These are phyloP conservation scores for Tipula unca DNA, from an alignment of 2,888 invertebrate species.

Conservation along the genomic window DNA sequence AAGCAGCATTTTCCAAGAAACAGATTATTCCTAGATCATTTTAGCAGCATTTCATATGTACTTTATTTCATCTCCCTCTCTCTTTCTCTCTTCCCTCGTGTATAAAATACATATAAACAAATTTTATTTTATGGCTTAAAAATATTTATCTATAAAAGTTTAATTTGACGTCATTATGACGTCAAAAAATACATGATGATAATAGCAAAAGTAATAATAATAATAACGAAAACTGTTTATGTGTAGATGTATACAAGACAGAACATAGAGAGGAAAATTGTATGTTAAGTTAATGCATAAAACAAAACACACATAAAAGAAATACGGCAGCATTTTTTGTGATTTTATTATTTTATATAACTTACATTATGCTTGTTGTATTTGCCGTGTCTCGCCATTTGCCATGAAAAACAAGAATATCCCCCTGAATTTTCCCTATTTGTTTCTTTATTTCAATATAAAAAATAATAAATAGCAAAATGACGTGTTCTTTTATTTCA, in stretches of 20 bases:
- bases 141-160: neutral
- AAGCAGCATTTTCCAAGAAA: neutral
- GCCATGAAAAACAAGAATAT: neutral
- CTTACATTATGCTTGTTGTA: neutral
- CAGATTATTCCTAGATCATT: neutral
- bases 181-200: neutral
- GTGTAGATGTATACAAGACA: neutral
- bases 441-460: neutral
- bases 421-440: neutral
- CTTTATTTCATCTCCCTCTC: neutral
- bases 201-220: neutral
- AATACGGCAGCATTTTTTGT: neutral
- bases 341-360: neutral
- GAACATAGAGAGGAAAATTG: neutral
- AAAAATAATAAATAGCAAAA: too few species aligned
- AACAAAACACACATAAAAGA: neutral
- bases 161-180: neutral
- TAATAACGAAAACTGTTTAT: neutral
- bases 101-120: neutral
- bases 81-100: neutral
- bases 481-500: too few species aligned
- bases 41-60: neutral
- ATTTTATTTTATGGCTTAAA: neutral
- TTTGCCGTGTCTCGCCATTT: neutral
- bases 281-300: neutral